phyloP scores from a whole-genome alignment of 2,797 vertebrate genomes.

The Alosa sapidissima region DNA sequence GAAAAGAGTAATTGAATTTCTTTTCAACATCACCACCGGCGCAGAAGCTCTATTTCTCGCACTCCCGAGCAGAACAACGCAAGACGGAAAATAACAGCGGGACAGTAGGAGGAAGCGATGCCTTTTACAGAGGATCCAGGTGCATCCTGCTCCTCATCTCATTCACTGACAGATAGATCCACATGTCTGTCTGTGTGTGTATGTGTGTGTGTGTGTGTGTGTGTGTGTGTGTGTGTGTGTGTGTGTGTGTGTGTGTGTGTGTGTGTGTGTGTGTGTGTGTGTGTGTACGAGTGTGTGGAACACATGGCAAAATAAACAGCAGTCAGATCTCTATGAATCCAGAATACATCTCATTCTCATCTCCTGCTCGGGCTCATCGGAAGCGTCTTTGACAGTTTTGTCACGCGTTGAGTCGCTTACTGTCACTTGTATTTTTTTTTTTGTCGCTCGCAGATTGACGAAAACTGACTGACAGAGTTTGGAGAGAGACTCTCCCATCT shows the following conservation, averaged over 20 bases:
- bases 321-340: neutral
- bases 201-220: neutral
- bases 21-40: neutral
- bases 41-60: neutral
- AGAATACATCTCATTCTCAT: neutral
- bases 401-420: neutral
- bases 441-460: neutral
- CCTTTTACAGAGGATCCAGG: neutral
- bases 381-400: conserved; percentile 9
- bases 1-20: conserved; percentile 15
- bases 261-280: no score
- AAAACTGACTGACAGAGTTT: neutral
- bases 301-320: neutral
- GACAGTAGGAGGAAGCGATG: neutral
- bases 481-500: neutral
- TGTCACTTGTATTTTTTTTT: neutral
- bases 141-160: neutral
- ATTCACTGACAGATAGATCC: neutral
- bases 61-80: neutral
- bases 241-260: no score
- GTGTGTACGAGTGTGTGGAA: neutral
- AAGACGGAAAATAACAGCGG: neutral
- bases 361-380: neutral
- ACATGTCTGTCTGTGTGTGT: neutral
- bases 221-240: no score